Base-by-base conservation (phyloP, 2,113 vertebrate genomes). In the Grallaria varia region DNA sequence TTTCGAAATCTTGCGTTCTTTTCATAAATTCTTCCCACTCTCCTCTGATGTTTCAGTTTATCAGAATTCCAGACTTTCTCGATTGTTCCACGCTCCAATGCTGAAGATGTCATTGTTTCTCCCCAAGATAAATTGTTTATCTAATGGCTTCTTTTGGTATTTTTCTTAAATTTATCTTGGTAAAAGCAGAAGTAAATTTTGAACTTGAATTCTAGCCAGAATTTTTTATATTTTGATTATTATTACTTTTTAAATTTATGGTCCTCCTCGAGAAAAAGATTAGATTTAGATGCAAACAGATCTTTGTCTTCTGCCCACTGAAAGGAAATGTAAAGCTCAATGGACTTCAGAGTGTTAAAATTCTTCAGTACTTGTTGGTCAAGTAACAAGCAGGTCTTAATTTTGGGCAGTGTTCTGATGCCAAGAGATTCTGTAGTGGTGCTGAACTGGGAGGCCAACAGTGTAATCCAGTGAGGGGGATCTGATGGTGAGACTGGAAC, bases 81-180 rank as follows among this genome's bases (percentile, higher is more conserved):
- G 1, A 37, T 66, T 33, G 39, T 40, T 88, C 33, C 39, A 18
- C 0, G 1, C 18, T 44, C 52, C 28, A 44, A 1, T 52, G 49
- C 63, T 68, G 53, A 73, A 58, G 44, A 59, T 62, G 44, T 58
- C 52, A 49, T 53, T 84, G 58, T 56, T 92, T 67, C 52, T 58
- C n/a, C 13, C n/a, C 42, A 37, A 47, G 47, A 80, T 60, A 76
- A 28, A 71, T 22, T 64, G 22, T 77, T 10, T 63, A 18, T 82
- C 78, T 72, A 55, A 72, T 75, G 47, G 72, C 63, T 63, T 86
- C 72, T 50, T 67, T 72, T 68, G 35, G 33, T 18, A 67, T 28
- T 79, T 68, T 58, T 53, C 72, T 85, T 58, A 52, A 60, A 67
- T 87, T 49, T 55, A 45, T 75, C 72, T 79, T 76, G 21, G 21